Conservation (phyloP, 1,140 invertebrate species). For the Muscidifurax raptorellus region DNA sequence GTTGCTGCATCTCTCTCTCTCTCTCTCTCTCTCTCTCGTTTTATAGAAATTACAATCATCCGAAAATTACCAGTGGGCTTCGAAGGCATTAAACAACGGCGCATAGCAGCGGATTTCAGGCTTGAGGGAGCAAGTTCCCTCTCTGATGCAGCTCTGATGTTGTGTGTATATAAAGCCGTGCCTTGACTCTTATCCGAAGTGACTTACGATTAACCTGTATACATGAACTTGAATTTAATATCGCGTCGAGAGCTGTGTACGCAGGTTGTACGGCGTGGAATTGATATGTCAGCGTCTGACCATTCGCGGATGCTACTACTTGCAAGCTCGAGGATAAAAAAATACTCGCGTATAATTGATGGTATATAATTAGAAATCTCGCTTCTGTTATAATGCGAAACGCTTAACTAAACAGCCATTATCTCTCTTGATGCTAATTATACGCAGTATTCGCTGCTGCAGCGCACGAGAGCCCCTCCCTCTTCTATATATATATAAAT, state of each 20-base stretch:
- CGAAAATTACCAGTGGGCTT: slow-evolving; percentile 46
- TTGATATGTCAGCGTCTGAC: neutral
- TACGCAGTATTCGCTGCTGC: no score
- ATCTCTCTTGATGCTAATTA: no score
- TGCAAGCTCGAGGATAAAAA: neutral
- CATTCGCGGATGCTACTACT: neutral
- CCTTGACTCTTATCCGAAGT: slow-evolving; percentile 36
- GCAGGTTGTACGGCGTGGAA: neutral
- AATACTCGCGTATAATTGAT: no score
- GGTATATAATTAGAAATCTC: no score
- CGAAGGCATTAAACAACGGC: slow-evolving; percentile 15
- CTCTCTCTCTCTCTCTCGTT: neutral
- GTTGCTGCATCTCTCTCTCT: no score
- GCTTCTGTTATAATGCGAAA: no score
- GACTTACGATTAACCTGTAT: slow-evolving; percentile 40
- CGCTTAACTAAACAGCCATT: no score
- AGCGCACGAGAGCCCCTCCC: no score
- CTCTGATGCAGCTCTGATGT: no score
- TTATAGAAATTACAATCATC: slow-evolving; percentile 51
- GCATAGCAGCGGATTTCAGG: slow-evolving; percentile 17
- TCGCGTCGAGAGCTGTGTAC: neutral
- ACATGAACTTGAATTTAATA: slow-evolving; percentile 31
- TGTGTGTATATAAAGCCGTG: no score
- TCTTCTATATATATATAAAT: no score
- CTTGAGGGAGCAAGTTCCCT: slow-evolving; percentile 3